Evolutionary conservation across 1,140 invertebrate genomes (phyloP).

Genomic region (Trachymyrmex cornetzi): DNA sequence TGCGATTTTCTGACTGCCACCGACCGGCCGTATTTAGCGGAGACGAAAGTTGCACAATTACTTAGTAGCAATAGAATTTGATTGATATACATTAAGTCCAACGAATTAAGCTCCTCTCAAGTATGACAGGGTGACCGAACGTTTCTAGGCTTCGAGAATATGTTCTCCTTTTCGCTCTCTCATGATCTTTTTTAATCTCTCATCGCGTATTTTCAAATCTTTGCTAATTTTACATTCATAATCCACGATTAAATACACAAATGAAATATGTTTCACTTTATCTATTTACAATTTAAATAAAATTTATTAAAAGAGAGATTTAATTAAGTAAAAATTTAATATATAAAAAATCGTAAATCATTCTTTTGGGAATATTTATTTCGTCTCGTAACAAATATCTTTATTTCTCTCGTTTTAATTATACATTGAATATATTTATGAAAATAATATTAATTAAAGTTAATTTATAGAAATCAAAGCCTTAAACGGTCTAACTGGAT

Average conservation of each 20-base stretch:
- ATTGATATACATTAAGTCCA: constrained; percentile 16
- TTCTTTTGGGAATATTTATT: neutral
- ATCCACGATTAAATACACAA: neutral
- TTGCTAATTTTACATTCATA: constrained; percentile 3
- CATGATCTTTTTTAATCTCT: neutral
- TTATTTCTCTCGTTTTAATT: neutral
- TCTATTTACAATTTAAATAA: neutral
- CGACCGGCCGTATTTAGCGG: neutral
- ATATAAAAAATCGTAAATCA: neutral
- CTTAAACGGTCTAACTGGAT: too few species aligned
- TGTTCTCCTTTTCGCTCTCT: neutral
- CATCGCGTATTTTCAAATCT: neutral
- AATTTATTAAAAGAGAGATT: neutral
- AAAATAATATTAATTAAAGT: neutral
- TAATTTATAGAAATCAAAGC: too few species aligned
- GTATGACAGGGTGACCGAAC: neutral
- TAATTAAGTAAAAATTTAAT: neutral
- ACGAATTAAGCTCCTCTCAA: neutral
- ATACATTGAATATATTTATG: neutral
- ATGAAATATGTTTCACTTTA: constrained; percentile 3
- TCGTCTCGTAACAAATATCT: neutral
- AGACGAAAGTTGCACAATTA: constrained; percentile 13
- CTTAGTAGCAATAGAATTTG: constrained; percentile 28
- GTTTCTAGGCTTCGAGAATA: neutral
- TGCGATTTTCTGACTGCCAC: neutral